Evolutionary conservation across 2,113 vertebrate genomes (phyloP), one percentile per base, ranked within the genome.

Genomic region (Brachypteracias leptosomus): DNA sequence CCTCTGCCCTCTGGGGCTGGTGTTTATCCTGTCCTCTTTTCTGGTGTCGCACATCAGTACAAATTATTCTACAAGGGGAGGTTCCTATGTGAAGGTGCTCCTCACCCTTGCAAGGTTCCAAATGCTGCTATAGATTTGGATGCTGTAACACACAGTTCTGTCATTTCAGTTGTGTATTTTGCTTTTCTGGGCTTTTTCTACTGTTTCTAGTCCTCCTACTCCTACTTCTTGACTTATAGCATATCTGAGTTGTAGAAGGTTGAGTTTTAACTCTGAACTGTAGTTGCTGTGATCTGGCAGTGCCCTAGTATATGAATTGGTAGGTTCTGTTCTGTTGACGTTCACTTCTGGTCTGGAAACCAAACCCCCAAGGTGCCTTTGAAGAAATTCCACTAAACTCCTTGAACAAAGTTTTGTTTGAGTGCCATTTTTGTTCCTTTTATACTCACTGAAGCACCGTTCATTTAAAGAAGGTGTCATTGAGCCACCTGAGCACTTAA

Each of bases 31-130:
- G 0, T 40, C 31, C 28, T 49, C 13, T 73, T 38, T 29, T 11
- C 42, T 4, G 2, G 16, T 24, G 17, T 25, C 13, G 0, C 19
- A 3, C 31, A 24, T 5, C 6, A 38, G 16, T 5, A 17, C 8
- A 6, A n/a, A 26, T 62, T 14, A 33, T 25, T 80, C 55, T 29
- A 16, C 0, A 0, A 4, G 13, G 22, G 3, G 7, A 7, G 6
- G 4, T 5, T 47, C 47, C 76, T 46, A 16, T 13, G 25, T 8
- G 47, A 75, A 75, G 49, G 13, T 75, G 38, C 35, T 88, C 16
- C 36, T 72, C 29, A 19, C 10, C 13, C 40, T 40, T 31, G 16
- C 16, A 52, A 74, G n/a, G 17, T 14, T 42, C 24, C 11, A 11
- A 7, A 3, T 11, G 54, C 44, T 72, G 26, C 70, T 77, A 63